Evolutionary conservation across 2,797 vertebrate genomes (phyloP).

Genomic region (Coluber constrictor): DNA sequence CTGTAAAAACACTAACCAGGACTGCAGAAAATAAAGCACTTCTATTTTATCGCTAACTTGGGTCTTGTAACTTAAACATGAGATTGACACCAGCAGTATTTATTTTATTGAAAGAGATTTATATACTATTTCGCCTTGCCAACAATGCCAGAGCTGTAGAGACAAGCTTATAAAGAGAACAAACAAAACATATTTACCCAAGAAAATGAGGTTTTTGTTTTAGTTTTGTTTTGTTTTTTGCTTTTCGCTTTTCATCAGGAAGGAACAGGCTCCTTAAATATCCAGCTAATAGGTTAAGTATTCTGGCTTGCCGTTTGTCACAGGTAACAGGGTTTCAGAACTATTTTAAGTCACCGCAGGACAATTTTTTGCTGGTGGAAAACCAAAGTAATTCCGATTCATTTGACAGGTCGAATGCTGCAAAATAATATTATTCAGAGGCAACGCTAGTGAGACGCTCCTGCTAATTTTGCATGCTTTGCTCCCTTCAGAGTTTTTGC

Average conservation of each 20-base stretch:
- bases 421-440: conserved; percentile 5
- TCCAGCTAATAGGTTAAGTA: not conserved
- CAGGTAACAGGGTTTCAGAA: not conserved
- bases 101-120: not conserved
- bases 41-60: not conserved
- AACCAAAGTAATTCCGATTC: not conserved
- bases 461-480: not conserved
- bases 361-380: not conserved
- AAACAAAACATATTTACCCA: not conserved
- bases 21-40: not conserved
- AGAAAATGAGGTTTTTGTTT: not conserved
- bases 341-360: not conserved
- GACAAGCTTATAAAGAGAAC: not conserved
- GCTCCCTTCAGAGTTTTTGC: not conserved
- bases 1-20: not conserved
- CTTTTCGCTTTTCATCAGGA: not conserved
- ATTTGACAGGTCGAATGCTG: not conserved
- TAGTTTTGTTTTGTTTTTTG: too few relatives aligned
- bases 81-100: not conserved
- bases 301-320: not conserved
- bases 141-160: not conserved
- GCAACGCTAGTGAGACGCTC: not conserved
- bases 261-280: not conserved
- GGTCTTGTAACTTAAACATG: not conserved
- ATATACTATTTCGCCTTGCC: not conserved